phyloP scores from a whole-genome alignment of 2,888 invertebrate genomes.

The Chydorus sphaericus region DNA sequence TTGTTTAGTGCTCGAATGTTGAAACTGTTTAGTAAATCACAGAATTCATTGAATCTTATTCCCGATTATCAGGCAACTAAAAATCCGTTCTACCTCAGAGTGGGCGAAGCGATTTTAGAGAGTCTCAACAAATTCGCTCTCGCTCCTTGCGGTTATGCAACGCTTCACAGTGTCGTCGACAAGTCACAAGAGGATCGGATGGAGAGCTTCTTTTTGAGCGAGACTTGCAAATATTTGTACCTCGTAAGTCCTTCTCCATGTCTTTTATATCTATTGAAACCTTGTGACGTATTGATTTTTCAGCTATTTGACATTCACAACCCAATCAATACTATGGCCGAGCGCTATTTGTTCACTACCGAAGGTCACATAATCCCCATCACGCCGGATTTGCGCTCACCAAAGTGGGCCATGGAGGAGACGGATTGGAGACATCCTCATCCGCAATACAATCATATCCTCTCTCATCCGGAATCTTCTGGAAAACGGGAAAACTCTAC shows the following conservation, averaged over 20 bases:
- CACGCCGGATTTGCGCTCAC: not conserved
- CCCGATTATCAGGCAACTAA: conserved; percentile 35
- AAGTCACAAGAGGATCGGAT: conserved; percentile 44
- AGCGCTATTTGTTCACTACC: conserved; percentile 41
- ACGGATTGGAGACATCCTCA: not conserved
- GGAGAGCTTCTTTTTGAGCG: conserved; percentile 48
- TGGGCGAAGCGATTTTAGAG: conserved; percentile 41
- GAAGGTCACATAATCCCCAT: conserved; percentile 43
- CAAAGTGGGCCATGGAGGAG: not conserved
- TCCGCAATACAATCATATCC: not conserved
- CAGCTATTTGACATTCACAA: conserved; percentile 46
- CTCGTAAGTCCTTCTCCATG: conserved; percentile 31
- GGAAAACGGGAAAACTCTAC: not conserved
- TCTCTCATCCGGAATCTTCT: not conserved
- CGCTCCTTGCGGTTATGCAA: conserved; percentile 45
- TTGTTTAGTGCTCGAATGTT: too few relatives aligned
- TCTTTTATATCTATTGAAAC: not conserved
- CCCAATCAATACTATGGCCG: conserved; percentile 37
- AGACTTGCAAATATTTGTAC: conserved; percentile 47
- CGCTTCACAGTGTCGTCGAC: conserved; percentile 43
- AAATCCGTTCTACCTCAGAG: conserved; percentile 48
- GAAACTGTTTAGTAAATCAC: not conserved
- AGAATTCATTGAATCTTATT: not conserved
- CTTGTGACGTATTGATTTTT: conserved; percentile 19
- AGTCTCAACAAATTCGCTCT: conserved; percentile 36